phyloP scores from a whole-genome alignment of 2,113 vertebrate species.

The Eclectus roratus region DNA sequence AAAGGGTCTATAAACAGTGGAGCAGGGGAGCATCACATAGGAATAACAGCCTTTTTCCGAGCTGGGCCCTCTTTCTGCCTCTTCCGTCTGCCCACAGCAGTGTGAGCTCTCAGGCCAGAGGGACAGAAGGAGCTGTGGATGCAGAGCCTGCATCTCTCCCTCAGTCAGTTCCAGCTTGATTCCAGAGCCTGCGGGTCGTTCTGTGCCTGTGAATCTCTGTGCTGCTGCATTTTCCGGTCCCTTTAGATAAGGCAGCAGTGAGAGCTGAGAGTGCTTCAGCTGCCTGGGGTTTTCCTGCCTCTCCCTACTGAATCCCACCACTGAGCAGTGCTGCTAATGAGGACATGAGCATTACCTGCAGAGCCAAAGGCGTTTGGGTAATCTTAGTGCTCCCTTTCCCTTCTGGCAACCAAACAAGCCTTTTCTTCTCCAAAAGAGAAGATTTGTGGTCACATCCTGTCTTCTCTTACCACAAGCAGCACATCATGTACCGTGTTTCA shows the following conservation, averaged over 20 bases:
- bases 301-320: background rate
- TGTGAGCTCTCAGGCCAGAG: background rate
- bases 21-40: background rate
- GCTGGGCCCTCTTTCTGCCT: background rate
- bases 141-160: background rate
- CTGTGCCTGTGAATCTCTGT: background rate
- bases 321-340: accelerated
- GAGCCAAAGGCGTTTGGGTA: background rate
- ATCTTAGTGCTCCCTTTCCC: background rate
- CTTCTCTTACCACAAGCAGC: background rate
- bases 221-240: background rate
- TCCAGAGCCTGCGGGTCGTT: background rate
- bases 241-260: background rate
- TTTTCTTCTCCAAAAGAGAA: background rate
- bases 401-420: background rate
- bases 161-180: background rate
- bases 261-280: background rate
- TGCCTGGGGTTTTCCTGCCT: background rate
- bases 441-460: background rate
- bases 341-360: accelerated
- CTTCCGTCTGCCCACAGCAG: background rate
- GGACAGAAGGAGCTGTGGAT: background rate
- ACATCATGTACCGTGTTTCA: accelerated
- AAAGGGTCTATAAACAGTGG: background rate
- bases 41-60: background rate